Percentiles rank a stretch among this genome's conserved stretches.
phyloP scores from a whole-genome alignment of 2,888 invertebrate genomes.

The Hoplodrina ambigua region DNA sequence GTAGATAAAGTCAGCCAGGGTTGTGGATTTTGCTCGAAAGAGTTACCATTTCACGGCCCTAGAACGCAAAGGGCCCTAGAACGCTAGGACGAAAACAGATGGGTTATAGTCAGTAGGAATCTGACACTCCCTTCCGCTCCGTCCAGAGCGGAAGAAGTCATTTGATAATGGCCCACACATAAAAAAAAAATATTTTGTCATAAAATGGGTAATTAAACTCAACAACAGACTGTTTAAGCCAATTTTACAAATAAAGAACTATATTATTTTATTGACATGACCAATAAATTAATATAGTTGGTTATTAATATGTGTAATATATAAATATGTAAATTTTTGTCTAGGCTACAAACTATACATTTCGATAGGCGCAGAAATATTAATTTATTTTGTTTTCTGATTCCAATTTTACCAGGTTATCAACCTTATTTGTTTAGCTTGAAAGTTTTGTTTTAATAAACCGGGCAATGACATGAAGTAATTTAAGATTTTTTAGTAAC shows the following conservation, averaged over 20 bases:
- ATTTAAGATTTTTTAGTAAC: not conserved
- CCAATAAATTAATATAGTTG: conserved; percentile 20
- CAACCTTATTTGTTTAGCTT: conserved; percentile 39
- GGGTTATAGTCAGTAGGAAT: too few species aligned
- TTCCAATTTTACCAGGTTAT: conserved; percentile 27
- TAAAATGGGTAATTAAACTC: conserved; percentile 8
- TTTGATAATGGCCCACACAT: too few species aligned
- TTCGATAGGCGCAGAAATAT: conserved; percentile 23
- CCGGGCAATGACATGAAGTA: conserved; percentile 20
- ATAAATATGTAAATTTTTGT: conserved; percentile 43
- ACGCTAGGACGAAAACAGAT: too few species aligned
- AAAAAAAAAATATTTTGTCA: not conserved
- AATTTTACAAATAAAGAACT: too few species aligned
- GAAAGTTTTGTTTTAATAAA: conserved; percentile 28
- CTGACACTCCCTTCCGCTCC: too few species aligned
- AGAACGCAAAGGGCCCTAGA: too few species aligned
- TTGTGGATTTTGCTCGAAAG: too few species aligned
- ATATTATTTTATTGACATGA: not conserved
- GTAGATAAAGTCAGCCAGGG: conserved; percentile 23
- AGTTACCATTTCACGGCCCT: too few species aligned
- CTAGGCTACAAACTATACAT: conserved; percentile 6
- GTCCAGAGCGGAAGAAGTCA: too few species aligned
- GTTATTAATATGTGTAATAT: conserved; percentile 7
- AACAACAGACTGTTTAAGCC: not conserved
- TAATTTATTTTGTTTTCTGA: conserved; percentile 31